These are phyloP conservation scores for Pachyramphus minor DNA, from an alignment of 2,113 vertebrate genomes.

Conservation along the genomic window DNA sequence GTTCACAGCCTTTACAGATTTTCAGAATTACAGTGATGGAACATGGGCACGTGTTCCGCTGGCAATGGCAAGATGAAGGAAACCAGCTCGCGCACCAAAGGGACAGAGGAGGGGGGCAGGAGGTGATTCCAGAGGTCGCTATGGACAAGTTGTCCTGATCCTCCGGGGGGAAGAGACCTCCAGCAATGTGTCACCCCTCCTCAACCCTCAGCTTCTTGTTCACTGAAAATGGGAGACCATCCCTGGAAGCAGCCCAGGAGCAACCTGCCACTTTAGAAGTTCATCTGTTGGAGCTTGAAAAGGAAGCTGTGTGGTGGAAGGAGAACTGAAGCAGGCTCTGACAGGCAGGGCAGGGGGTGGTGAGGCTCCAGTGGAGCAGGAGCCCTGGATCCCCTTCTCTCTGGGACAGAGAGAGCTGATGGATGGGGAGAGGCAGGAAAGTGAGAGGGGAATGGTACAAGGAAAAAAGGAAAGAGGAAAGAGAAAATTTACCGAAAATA, in stretches of 20 bases:
- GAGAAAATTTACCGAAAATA: not conserved
- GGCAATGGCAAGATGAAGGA: accelerated
- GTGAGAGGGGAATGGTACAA: not conserved
- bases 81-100: accelerated
- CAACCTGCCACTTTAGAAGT: not conserved
- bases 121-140: not conserved
- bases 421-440: not conserved
- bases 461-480: not conserved
- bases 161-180: not conserved
- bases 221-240: accelerated
- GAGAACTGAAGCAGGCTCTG: not conserved
- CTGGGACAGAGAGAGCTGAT: not conserved
- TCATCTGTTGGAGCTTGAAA: accelerated
- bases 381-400: not conserved
- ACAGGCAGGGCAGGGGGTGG: accelerated
- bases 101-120: not conserved
- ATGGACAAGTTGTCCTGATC: accelerated
- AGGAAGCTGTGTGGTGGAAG: too few relatives aligned
- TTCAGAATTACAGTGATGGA: not conserved
- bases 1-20: not conserved
- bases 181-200: accelerated
- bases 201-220: accelerated
- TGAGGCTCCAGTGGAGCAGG: accelerated
- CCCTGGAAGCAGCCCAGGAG: not conserved
- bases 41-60: not conserved